Conservation (phyloP, 2,888 invertebrate genomes). For the Drosophila pseudotakahashii region DNA sequence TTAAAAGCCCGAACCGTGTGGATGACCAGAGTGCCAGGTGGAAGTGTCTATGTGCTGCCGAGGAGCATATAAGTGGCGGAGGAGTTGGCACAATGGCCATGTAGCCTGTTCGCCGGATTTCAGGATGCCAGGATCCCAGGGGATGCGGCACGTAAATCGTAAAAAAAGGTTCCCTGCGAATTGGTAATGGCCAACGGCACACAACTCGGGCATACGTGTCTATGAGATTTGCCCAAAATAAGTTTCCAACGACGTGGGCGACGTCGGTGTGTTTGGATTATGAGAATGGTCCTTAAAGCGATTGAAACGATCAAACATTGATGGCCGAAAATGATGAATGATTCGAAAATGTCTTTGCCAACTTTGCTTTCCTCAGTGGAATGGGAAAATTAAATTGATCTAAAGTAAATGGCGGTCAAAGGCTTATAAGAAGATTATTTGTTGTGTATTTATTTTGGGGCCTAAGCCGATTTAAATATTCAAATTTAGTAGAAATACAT, state of each 20-base stretch:
- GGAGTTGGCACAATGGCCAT: slow-evolving; percentile 15
- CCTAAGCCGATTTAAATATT: background rate
- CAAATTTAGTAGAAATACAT: background rate
- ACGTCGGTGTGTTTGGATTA: slow-evolving; percentile 19
- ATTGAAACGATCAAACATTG: slow-evolving; percentile 48
- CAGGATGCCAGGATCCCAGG: slow-evolving; percentile 43
- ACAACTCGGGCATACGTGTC: slow-evolving; percentile 41
- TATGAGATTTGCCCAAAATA: slow-evolving; percentile 49
- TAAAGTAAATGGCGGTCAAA: slow-evolving; percentile 6
- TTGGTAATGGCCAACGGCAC: slow-evolving; percentile 47
- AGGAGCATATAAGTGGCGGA: background rate
- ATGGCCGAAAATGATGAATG: slow-evolving; percentile 46
- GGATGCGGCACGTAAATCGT: slow-evolving; percentile 76
- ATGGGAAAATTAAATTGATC: slow-evolving; percentile 29
- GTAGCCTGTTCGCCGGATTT: slow-evolving; percentile 16
- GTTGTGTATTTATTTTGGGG: background rate
- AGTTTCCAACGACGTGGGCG: slow-evolving; percentile 29
- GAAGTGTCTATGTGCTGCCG: slow-evolving; percentile 20
- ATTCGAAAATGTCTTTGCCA: slow-evolving; percentile 17
- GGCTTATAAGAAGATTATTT: slow-evolving; percentile 6
- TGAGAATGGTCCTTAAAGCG: slow-evolving; percentile 42
- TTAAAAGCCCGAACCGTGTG: slow-evolving; percentile 66
- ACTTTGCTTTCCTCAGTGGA: background rate
- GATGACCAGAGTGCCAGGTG: slow-evolving; percentile 40
- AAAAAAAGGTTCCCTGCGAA: slow-evolving; percentile 70